Percentiles rank a stretch among this genome's conserved stretches.
Evolutionary conservation across 2,113 vertebrate species (phyloP).

Genomic region (Chlorodrepanis virens): DNA sequence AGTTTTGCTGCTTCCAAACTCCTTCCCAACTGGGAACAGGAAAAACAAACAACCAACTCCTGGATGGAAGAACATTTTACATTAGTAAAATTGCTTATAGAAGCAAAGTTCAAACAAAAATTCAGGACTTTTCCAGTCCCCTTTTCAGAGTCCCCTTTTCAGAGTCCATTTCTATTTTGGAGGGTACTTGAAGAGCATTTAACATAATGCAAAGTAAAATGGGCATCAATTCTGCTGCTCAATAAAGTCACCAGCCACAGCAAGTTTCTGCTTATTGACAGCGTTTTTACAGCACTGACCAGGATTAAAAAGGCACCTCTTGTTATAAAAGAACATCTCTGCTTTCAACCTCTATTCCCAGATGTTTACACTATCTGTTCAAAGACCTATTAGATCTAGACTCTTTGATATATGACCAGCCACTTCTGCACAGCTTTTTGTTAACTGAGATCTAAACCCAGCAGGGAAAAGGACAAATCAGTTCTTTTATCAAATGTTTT

Average conservation of each 20-base stretch:
- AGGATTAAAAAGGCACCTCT: neutral
- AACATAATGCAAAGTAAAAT: neutral
- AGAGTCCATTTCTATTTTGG: neutral
- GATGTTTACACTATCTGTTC: slow-evolving; percentile 54
- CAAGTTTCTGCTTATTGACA: slow-evolving; percentile 17
- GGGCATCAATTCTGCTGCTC: neutral
- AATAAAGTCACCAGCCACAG: neutral
- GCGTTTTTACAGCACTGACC: neutral
- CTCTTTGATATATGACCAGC: slow-evolving; percentile 65
- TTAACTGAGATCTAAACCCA: slow-evolving; percentile 53
- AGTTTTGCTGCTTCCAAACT: neutral
- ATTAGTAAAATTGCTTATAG: neutral
- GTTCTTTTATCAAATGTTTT: slow-evolving; percentile 56
- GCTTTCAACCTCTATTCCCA: slow-evolving; percentile 57
- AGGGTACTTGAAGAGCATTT: neutral
- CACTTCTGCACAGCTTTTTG: slow-evolving; percentile 52
- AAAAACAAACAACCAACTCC: neutral
- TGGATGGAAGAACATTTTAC: no score
- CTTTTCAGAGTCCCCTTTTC: neutral
- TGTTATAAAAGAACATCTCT: neutral
- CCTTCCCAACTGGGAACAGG: accelerated
- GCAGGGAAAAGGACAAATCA: slow-evolving; percentile 52
- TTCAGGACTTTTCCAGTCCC: neutral
- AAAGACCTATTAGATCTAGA: slow-evolving; percentile 66
- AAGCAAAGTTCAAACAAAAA: neutral